Base-by-base conservation (phyloP, 2,888 invertebrate genomes). In the Megaustenia siamemsis region DNA sequence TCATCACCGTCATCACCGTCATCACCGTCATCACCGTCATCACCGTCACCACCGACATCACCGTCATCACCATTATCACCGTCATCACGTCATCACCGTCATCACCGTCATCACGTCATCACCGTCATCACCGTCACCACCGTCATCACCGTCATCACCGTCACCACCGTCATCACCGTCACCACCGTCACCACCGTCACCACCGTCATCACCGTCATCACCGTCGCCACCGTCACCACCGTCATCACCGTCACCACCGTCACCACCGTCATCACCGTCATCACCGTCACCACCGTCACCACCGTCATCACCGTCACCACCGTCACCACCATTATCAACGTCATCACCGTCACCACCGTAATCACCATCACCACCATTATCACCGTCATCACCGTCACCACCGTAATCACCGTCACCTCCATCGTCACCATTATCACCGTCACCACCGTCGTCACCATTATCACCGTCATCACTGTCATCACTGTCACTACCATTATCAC, bases 361-460 rank as follows among this genome's bases (percentile, higher is more conserved):
- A 49, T 63, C 63, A 63, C 63, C 63, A 63, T 63, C 63, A 63
- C n/a, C 63, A 63, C n/a, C 63, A 63, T 63, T n/a, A 63, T 63
- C 63, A 24, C 24, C 10, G 24, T 63, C 63, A 63, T 8, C 28
- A 28, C 24, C 63, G 24, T 28, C 63, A 63, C n/a, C 63, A 63
- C 24, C 63, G 24, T 63, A 12, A 63, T 63, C 63, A 24, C n/a
- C 10, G 24, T 63, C 63, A 63, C 63, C 28, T 18, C 24, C 63
- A 63, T 63, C 28, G n/a, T 63, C 24, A 63, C n/a, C 63, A 63
- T 63, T 24, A 63, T 63, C 63, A 63, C n/a, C 24, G n/a, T n/a
- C 63, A 63, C n/a, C n/a, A 63, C n/a, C 63, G 24, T 63, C 63
- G 24, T 63, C 63, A 63, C 24, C 63, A 63, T 63, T n/a, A 63